Base-by-base conservation (phyloP, 2,113 vertebrate genomes). In the Zapus hudsonius region DNA sequence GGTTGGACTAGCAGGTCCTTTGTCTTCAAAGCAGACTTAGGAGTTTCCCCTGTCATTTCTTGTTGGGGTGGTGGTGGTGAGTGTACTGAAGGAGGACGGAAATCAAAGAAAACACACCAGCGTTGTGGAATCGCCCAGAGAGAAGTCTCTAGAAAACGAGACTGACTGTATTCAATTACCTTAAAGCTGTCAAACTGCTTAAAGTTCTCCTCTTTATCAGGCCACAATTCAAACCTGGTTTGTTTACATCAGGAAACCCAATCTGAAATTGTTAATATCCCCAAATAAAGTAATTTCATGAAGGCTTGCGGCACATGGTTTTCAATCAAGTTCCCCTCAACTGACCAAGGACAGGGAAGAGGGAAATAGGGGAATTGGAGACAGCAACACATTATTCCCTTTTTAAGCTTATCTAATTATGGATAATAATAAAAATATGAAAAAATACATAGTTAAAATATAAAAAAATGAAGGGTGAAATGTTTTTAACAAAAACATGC, bases 221-320 rank as follows among this genome's bases (percentile, higher is more conserved):
- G 57, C 57, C 59, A 83, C 92, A 85, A 93, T 95, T 94, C 92
- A 82, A 96, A 91, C 15, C 67, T 94, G 74, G 79, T 94, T 93
- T 33, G 57, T 70, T 89, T 67, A 87, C 94, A 84, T 23, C 76
- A 91, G 87, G 89, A 94, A 87, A 36, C 72, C 44, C 44, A 86
- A 55, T 83, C 57, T 91, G 31, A 92, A 91, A 88, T 95, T 94
- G 94, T 90, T 95, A 95, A 47, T 91, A 87, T 91, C 69, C 15
- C 31, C 47, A 78, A 88, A 93, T 79, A 93, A 94, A 95, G 64
- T 87, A 94, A 97, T 92, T 63, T n/a, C 81, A 91, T 93, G 57
- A 96, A 78, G 92, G 93, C 40, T 86, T 64, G 78, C 57, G 76
- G 47, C 76, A 6, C 19, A 87, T 55, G 42, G 73, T 92, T 97